Evolutionary conservation across 64 coral and sea anemone species (phyloP).

Genomic region (Stichodactyla helianthus): DNA sequence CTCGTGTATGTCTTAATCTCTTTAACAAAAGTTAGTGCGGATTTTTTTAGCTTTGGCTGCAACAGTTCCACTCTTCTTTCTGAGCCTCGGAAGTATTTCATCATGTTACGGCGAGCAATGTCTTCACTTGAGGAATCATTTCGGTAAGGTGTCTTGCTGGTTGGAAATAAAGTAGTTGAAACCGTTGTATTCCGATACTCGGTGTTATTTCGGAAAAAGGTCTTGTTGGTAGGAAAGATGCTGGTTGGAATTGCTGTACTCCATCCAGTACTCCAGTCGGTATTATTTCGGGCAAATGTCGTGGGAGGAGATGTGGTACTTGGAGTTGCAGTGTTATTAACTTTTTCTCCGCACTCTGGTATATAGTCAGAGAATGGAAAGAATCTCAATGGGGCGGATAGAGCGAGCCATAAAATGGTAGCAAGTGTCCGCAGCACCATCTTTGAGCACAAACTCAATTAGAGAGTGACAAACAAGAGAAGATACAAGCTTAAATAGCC

Average conservation of each 20-base stretch:
- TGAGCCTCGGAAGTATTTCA: conserved; percentile 45
- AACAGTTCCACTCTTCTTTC: conserved; percentile 37
- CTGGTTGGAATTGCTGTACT: too few relatives aligned
- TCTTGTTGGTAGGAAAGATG: too few relatives aligned
- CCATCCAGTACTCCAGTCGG: too few relatives aligned
- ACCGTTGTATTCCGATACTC: not conserved
- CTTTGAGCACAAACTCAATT: not conserved
- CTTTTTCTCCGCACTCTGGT: not conserved
- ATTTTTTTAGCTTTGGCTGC: not conserved
- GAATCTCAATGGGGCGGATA: not conserved
- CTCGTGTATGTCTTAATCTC: not conserved
- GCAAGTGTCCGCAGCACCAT: not conserved
- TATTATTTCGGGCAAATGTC: too few relatives aligned
- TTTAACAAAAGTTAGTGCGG: not conserved
- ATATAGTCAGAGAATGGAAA: not conserved
- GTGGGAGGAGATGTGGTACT: too few relatives aligned
- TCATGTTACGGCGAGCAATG: conserved; percentile 28
- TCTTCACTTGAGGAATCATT: not conserved
- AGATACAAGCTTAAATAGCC: not conserved
- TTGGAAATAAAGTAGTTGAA: not conserved
- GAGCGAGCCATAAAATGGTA: not conserved
- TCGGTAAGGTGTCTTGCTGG: not conserved
- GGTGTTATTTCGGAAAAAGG: too few relatives aligned
- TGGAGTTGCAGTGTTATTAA: not conserved
- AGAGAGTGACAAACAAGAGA: not conserved